A percentile compares a stretch with the other conserved stretches of the same genome.
Conservation (phyloP, 2,797 vertebrate species). For the Tadarida brasiliensis region DNA sequence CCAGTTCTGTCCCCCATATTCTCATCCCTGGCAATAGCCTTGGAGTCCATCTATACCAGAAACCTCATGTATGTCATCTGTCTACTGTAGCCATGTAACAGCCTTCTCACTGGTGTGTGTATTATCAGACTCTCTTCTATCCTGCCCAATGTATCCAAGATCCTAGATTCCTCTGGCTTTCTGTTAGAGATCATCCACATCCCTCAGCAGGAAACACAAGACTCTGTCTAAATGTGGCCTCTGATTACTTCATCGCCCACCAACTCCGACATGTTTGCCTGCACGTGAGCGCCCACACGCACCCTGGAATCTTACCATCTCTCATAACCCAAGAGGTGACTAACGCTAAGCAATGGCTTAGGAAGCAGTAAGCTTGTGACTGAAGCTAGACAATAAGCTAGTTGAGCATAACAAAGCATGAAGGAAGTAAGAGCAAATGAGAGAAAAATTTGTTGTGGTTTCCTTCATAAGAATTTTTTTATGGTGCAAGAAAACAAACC, state of each 20-base stretch:
- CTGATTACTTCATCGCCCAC: neutral
- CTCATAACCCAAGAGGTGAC: neutral
- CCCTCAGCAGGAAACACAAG: neutral
- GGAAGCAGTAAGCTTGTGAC: neutral
- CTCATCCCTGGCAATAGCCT: neutral
- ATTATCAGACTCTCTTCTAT: neutral
- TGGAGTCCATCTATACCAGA: neutral
- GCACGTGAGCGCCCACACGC: neutral
- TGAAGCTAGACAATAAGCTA: neutral
- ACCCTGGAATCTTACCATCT: neutral
- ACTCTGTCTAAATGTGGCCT: conserved; percentile 11
- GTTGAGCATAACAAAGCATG: conserved; percentile 33
- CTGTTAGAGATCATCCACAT: conserved; percentile 3
- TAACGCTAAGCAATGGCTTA: conserved; percentile 5
- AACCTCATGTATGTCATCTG: neutral
- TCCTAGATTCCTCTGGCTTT: neutral
- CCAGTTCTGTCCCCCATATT: neutral
- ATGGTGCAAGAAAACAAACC: neutral
- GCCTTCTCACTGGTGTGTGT: neutral
- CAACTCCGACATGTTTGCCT: neutral
- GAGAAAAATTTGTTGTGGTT: neutral
- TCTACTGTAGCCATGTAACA: neutral
- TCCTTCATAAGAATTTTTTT: conserved; percentile 58
- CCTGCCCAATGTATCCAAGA: neutral
- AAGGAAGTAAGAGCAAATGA: conserved; percentile 1